A percentile compares a stretch with the other conserved stretches of the same genome.
These are phyloP conservation scores for Eueremaeus valkanovi DNA, from an alignment of 2,888 invertebrate genomes.

Conservation along the genomic window DNA sequence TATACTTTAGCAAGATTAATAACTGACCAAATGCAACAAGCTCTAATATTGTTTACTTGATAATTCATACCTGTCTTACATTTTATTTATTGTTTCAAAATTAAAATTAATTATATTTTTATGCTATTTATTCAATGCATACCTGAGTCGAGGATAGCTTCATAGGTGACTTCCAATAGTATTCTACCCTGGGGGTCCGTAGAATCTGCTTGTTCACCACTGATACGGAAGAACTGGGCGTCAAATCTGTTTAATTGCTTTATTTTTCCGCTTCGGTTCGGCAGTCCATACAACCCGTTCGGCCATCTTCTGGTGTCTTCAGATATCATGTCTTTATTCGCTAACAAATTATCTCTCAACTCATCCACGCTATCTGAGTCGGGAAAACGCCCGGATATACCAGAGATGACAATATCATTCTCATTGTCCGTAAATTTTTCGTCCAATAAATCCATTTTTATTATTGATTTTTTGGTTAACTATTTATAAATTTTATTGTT, in stretches of 20 bases:
- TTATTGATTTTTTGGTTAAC: no score
- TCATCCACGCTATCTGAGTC: slow-evolving; percentile 85
- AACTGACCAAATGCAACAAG: no score
- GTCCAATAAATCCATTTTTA: background rate
- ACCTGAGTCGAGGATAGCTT: slow-evolving; percentile 82
- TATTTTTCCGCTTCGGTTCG: slow-evolving; percentile 62
- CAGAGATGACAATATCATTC: slow-evolving; percentile 62
- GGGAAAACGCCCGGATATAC: slow-evolving; percentile 81
- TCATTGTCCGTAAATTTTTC: background rate
- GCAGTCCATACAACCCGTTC: slow-evolving; percentile 69
- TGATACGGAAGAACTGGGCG: slow-evolving; percentile 81
- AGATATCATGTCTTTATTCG: slow-evolving; percentile 79
- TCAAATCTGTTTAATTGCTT: slow-evolving; percentile 75
- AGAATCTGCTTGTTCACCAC: slow-evolving; percentile 79
- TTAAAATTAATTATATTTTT: no score
- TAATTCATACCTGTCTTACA: no score
- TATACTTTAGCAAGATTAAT: no score
- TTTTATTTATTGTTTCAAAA: no score
- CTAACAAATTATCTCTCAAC: slow-evolving; percentile 82
- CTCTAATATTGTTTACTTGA: no score
- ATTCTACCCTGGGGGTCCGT: slow-evolving; percentile 89
- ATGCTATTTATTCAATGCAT: no score
- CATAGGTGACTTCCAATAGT: slow-evolving; percentile 81
- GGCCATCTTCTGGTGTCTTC: slow-evolving; percentile 54
- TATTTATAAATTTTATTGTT: no score